Evolutionary conservation across 2,888 invertebrate species (phyloP).

Genomic region (Sinotaia quadrata): DNA sequence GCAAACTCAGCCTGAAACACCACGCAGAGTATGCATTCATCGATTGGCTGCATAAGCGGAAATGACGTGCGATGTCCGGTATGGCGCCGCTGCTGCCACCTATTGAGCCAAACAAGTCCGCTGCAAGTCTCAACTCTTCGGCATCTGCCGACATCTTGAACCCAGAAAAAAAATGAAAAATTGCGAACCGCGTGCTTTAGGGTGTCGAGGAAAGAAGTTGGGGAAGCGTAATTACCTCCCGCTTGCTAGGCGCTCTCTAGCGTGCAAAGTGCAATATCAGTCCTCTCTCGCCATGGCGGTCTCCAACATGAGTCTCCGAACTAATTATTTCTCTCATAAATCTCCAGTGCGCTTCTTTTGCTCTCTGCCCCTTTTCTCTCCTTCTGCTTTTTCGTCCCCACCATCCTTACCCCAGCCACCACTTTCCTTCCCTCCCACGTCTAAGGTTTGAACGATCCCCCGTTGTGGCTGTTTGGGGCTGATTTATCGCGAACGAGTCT

Average conservation of each 20-base stretch:
- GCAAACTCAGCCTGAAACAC: too few species aligned
- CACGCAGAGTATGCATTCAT: slow-evolving; percentile 19
- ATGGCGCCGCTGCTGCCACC: slow-evolving; percentile 24
- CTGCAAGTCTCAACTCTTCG: slow-evolving; percentile 7
- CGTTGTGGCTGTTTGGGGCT: neutral
- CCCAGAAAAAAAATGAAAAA: slow-evolving; percentile 24
- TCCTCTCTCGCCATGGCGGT: slow-evolving; percentile 30
- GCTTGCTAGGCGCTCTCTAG: slow-evolving; percentile 30
- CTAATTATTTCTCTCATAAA: slow-evolving; percentile 40
- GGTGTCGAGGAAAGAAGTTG: slow-evolving; percentile 26
- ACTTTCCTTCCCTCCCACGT: neutral
- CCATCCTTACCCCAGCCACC: neutral
- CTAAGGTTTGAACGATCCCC: neutral
- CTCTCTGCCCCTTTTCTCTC: neutral
- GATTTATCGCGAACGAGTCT: slow-evolving; percentile 25
- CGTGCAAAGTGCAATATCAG: slow-evolving; percentile 33
- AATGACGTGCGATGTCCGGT: slow-evolving; percentile 25
- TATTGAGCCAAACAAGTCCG: slow-evolving; percentile 17
- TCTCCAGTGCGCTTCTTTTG: slow-evolving; percentile 33
- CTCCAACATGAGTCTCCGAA: slow-evolving; percentile 29
- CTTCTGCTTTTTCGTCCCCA: neutral
- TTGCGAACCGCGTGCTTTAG: slow-evolving; percentile 7
- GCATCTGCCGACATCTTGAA: slow-evolving; percentile 19
- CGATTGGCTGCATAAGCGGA: slow-evolving; percentile 25
- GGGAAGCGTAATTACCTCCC: slow-evolving; percentile 29